Base-by-base conservation (phyloP, 2,888 invertebrate genomes). In the Halictus ligatus region DNA sequence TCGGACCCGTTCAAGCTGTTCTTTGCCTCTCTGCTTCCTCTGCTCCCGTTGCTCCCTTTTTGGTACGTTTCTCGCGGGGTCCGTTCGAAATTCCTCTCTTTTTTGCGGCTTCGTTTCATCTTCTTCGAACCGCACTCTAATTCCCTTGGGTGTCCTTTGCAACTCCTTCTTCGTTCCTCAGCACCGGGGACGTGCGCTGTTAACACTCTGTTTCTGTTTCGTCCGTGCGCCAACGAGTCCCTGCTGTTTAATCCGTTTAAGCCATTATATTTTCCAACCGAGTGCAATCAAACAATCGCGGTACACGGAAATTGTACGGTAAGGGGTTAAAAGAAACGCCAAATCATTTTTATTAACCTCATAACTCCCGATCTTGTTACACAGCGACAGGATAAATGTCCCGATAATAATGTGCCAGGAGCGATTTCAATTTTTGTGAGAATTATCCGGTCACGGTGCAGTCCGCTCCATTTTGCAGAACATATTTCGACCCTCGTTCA, bases 101-200 rank as follows among this genome's bases (percentile, higher is more conserved):
- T 76, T 73, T 73, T 87, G 74, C 71, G 60, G 72, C 74, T 72
- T 79, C 69, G 48, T 81, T 76, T 78, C 81, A 54, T 58, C 78
- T 72, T 76, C 78, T 64, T 35, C 75, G 67, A 80, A 43, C 40
- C 78, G 64, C 79, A 83, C 85, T 84, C 81, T 80, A 73, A 82
- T 88, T 89, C 80, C 76, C 69, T 46, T 50, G 72, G 80, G 25
- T 60, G 35, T 87, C 78, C 64, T 48, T 54, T 50, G 73, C 29
- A n/a, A n/a, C 21, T 48, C 21, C 40, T 74, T 80, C 75, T 71
- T 15, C 35, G 18, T 75, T 58, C n/a, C 40, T 29, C 77, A 48
- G 75, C 46, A 77, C 35, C 80, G 50, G 76, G 48, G 74, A 75
- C n/a, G 13, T 8, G 67, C 58, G 15, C n/a, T n/a, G 76, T 54